Percentiles rank a stretch among this genome's conserved stretches.
Conservation (phyloP, 2,113 vertebrate species). For the Coracopsis vasa region DNA sequence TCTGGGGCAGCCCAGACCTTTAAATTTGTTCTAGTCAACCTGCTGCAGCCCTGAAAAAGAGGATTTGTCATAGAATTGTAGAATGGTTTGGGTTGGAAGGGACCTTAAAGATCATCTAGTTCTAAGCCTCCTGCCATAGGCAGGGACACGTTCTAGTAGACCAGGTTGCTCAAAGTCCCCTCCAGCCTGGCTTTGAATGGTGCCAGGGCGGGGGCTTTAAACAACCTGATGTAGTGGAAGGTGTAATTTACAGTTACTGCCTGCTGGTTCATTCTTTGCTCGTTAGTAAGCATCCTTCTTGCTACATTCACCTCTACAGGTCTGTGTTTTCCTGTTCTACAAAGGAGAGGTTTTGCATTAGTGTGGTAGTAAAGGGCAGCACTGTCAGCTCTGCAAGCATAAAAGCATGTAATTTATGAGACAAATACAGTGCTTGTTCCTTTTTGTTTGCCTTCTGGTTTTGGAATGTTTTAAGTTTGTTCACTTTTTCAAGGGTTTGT, state of each 20-base stretch:
- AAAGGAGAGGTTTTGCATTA: not conserved
- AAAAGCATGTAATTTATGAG: not conserved
- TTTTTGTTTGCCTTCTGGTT: not conserved
- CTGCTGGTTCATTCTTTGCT: not conserved
- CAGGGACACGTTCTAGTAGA: not conserved
- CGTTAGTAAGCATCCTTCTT: fast-evolving
- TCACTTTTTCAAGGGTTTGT: not conserved
- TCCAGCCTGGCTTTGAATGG: not conserved
- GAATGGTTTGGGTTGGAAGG: not conserved
- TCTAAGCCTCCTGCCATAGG: not conserved
- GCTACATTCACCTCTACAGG: not conserved
- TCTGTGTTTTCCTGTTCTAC: not conserved
- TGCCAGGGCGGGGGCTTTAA: not conserved
- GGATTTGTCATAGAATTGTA: not conserved
- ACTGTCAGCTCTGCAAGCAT: not conserved
- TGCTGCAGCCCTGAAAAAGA: not conserved
- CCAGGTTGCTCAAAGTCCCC: not conserved
- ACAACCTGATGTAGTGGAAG: not conserved
- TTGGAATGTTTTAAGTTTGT: not conserved
- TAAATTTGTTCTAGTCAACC: not conserved
- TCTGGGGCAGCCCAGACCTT: not conserved
- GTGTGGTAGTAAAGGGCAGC: fast-evolving
- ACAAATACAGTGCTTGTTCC: not conserved
- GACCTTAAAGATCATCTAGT: not conserved
- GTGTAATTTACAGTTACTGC: not conserved